Evolutionary conservation across 1,140 invertebrate species (phyloP).

Genomic region (Rhyacophila brunnea): DNA sequence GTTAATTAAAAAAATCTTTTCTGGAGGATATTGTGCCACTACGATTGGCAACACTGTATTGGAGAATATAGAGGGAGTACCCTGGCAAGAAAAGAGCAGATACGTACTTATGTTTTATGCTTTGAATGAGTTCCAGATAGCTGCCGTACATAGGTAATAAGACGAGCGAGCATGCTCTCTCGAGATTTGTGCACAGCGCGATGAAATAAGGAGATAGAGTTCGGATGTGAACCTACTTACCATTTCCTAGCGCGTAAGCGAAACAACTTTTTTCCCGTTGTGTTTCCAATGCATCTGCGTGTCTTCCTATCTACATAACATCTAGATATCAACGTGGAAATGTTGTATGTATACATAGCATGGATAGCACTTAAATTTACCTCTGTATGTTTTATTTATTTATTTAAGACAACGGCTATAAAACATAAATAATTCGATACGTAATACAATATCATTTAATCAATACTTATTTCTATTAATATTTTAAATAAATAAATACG

Average conservation of each 20-base stretch:
- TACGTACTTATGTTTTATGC: conserved; percentile 20
- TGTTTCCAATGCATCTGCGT: not conserved
- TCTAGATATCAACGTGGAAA: too few relatives aligned
- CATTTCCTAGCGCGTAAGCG: conserved; percentile 26
- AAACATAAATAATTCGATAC: too few relatives aligned
- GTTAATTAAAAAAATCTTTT: too few relatives aligned
- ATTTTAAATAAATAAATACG: too few relatives aligned
- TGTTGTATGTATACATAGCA: not conserved
- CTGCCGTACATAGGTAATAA: conserved; percentile 19
- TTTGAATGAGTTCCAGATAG: conserved; percentile 15
- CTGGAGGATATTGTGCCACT: too few relatives aligned
- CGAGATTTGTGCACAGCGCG: conserved; percentile 28
- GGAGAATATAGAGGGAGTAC: too few relatives aligned
- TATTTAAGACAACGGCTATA: not conserved
- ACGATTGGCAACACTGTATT: too few relatives aligned
- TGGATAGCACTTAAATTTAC: too few relatives aligned
- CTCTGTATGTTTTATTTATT: too few relatives aligned
- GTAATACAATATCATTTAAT: too few relatives aligned
- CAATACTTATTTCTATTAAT: too few relatives aligned
- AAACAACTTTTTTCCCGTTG: conserved; percentile 22
- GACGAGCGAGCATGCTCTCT: conserved; percentile 13
- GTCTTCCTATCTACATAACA: not conserved
- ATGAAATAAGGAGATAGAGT: conserved; percentile 32
- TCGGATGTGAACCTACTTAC: conserved; percentile 27
- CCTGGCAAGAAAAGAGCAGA: not conserved